phyloP scores from a whole-genome alignment of 53 echinoderm and acorn worm species.

The Echinarachnius parma region DNA sequence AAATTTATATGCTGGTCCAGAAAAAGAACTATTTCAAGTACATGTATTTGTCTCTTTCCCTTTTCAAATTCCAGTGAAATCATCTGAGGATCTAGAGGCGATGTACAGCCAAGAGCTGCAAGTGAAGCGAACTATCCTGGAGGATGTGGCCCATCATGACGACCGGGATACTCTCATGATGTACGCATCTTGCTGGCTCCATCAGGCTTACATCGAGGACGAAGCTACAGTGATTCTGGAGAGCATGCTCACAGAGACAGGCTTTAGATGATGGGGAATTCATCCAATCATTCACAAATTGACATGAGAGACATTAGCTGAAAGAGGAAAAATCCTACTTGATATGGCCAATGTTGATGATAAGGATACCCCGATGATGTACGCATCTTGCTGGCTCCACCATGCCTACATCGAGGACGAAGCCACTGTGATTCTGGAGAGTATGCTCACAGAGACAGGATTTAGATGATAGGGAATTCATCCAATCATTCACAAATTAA shows the following conservation, averaged over 20 bases:
- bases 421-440: slow-evolving; percentile 47
- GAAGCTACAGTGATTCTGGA: slow-evolving; percentile 49
- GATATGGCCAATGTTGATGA: slow-evolving; percentile 65
- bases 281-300: neutral
- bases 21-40: no score
- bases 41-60: no score
- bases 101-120: slow-evolving; percentile 82
- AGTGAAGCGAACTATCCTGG: slow-evolving; percentile 65
- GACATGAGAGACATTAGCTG: no score
- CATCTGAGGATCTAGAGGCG: slow-evolving; percentile 58
- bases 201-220: slow-evolving; percentile 84
- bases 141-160: slow-evolving; percentile 85
- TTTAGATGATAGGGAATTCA: slow-evolving; percentile 73
- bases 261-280: slow-evolving; percentile 62
- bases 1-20: no score
- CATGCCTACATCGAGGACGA: slow-evolving; percentile 71
- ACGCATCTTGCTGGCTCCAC: slow-evolving; percentile 69
- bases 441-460: slow-evolving; percentile 80
- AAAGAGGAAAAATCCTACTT: slow-evolving; percentile 48
- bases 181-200: slow-evolving; percentile 76
- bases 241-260: slow-evolving; percentile 83
- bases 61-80: no score
- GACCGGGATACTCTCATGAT: slow-evolving; percentile 77
- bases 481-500: no score
- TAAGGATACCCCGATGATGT: slow-evolving; percentile 67